phyloP scores from a whole-genome alignment of 2,797 vertebrate species.

The Orientallactaga sibirica region DNA sequence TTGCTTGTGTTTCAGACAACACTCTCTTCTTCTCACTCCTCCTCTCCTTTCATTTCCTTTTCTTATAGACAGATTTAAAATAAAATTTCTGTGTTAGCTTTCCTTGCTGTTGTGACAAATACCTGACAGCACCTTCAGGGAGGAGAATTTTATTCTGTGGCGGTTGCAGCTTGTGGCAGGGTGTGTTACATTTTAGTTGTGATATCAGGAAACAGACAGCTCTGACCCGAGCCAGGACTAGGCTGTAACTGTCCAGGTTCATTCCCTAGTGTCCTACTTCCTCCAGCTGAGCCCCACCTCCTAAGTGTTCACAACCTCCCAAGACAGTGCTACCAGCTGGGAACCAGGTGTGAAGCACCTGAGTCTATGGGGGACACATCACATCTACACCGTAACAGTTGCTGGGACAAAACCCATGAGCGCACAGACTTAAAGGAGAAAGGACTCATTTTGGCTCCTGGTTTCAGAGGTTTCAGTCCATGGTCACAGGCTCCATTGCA shows the following conservation, averaged over 20 bases:
- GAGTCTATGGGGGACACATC: neutral
- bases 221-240: neutral
- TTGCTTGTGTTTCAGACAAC: constrained; percentile 55
- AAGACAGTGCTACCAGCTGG: neutral
- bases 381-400: neutral
- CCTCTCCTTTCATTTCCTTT: neutral
- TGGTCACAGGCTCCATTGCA: neutral
- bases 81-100: neutral
- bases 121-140: neutral
- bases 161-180: neutral
- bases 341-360: neutral
- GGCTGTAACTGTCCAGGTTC: too few species aligned
- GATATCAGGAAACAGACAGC: neutral
- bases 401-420: neutral
- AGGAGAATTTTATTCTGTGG: neutral
- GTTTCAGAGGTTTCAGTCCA: neutral
- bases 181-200: neutral
- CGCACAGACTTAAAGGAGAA: neutral
- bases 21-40: neutral
- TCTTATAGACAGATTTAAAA: constrained; percentile 40
- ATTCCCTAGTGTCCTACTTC: neutral
- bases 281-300: neutral
- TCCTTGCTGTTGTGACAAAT: neutral
- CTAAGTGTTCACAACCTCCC: neutral
- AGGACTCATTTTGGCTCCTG: neutral